Base-by-base conservation (phyloP, 1,140 invertebrate genomes). In the Tetramorium parvispinum region DNA sequence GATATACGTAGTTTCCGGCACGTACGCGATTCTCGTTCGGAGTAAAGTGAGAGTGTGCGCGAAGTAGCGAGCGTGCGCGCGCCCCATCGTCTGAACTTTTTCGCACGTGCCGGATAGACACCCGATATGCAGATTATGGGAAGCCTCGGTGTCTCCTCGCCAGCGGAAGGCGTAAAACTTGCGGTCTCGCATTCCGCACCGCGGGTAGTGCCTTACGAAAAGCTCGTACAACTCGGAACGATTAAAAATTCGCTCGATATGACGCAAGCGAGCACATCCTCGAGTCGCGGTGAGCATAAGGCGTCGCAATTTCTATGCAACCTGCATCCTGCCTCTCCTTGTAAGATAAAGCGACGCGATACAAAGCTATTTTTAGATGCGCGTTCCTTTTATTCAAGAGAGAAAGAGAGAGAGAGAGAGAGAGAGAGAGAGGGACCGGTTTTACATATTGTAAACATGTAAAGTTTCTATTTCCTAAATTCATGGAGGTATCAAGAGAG, bases 1-100 rank as follows among this genome's bases (percentile, higher is more conserved):
- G 87, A 89, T 87, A 87, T 85, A 88, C 57, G 49, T 63, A 82
- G 81, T 88, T 89, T 89, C 87, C 88, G 88, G 87, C 77, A 68
- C 53, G 59, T 78, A 79, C n/a, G 53, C 53, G 76, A 70, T 61
- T 61, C 51, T 27, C 27, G n/a, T 32, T 18, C 46, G 37, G 37
- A 57, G 11, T 85, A 51, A 32, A 59, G 53, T 43, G 61, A 68
- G 73, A 78, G 37, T 53, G 53, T 8, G 18, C 77, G 27, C 73
- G 32, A 85, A 76, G 77, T 76, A 43, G 63, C 63, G 46, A 61
- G 53, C 65, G 63, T 63, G 55, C 40, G 46, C 40, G 46, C 46
- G 21, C 16, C 18, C 43, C 43, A 13, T 43, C 86, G 63, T 43
- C 65, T 75, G 16, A 37, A 87, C 59, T 85, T 85, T 88, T 86